These are phyloP conservation scores for Propsilocerus akamusi DNA, from an alignment of 1,140 invertebrate species.

Conservation along the genomic window DNA sequence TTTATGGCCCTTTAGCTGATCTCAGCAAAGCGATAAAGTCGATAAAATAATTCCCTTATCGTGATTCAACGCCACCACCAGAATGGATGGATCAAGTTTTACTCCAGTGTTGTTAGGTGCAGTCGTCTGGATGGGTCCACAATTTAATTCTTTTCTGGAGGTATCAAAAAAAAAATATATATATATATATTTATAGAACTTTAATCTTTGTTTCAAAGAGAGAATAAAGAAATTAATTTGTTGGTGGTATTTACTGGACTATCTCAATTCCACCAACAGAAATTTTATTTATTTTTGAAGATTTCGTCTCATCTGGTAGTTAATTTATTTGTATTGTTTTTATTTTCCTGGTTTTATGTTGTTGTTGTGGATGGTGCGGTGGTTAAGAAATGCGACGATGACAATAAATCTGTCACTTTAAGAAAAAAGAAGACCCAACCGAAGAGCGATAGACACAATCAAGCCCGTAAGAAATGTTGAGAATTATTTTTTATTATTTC, in stretches of 20 bases:
- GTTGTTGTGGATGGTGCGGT: not conserved
- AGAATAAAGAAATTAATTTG: constrained; percentile 1
- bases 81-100: too few species aligned
- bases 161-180: not conserved
- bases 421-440: not conserved
- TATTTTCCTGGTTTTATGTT: not conserved
- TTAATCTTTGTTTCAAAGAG: too few species aligned
- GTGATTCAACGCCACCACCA: too few species aligned
- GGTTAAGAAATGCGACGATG: not conserved
- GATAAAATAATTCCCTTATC: too few species aligned
- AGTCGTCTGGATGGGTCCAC: too few species aligned
- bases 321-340: not conserved
- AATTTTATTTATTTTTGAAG: too few species aligned
- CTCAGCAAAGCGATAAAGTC: too few species aligned
- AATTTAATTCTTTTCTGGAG: too few species aligned
- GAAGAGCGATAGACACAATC: not conserved
- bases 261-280: too few species aligned
- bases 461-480: not conserved
- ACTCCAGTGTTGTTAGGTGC: too few species aligned
- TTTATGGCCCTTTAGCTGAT: too few species aligned
- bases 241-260: not conserved
- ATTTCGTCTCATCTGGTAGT: not conserved
- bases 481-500: not conserved
- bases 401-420: constrained; percentile 3
- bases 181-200: not conserved